These are phyloP conservation scores for Charanyca ferruginea DNA, from an alignment of 2,888 invertebrate genomes.

Conservation along the genomic window DNA sequence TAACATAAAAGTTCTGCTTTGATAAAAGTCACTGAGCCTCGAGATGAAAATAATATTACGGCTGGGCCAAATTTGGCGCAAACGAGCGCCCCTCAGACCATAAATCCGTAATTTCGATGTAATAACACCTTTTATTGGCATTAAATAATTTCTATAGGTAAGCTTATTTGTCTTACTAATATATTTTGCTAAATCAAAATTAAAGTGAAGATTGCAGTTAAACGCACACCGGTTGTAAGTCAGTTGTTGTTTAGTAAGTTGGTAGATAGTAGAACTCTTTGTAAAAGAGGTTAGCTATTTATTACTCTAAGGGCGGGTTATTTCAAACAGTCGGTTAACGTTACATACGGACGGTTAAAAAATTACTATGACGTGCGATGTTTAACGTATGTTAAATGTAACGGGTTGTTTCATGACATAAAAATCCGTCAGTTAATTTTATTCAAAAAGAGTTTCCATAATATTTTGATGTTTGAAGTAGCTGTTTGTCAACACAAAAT, in stretches of 20 bases:
- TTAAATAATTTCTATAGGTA: slow-evolving; percentile 40
- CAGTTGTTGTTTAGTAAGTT: not conserved
- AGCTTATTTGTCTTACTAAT: slow-evolving; percentile 16
- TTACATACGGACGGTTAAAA: too few species aligned
- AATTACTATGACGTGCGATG: too few species aligned
- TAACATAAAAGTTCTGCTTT: slow-evolving; percentile 34
- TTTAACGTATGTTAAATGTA: too few species aligned
- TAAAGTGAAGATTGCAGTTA: too few species aligned
- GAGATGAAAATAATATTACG: slow-evolving; percentile 47
- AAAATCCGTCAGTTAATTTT: too few species aligned
- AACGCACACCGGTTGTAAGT: too few species aligned
- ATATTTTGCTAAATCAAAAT: slow-evolving; percentile 15
- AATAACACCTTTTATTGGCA: slow-evolving; percentile 50
- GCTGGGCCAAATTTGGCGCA: slow-evolving; percentile 15
- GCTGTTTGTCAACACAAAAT: too few species aligned
- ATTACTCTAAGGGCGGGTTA: too few species aligned
- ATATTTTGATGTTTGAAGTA: too few species aligned
- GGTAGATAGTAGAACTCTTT: not conserved
- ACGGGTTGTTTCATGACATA: too few species aligned
- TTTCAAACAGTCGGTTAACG: too few species aligned
- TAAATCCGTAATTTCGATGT: slow-evolving; percentile 48
- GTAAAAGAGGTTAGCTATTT: not conserved
- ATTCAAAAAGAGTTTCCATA: too few species aligned
- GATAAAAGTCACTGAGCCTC: slow-evolving; percentile 25
- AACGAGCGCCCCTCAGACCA: slow-evolving; percentile 30